Base-by-base conservation (phyloP, 2,797 vertebrate species). In the Pseudotriccus pelzelni region DNA sequence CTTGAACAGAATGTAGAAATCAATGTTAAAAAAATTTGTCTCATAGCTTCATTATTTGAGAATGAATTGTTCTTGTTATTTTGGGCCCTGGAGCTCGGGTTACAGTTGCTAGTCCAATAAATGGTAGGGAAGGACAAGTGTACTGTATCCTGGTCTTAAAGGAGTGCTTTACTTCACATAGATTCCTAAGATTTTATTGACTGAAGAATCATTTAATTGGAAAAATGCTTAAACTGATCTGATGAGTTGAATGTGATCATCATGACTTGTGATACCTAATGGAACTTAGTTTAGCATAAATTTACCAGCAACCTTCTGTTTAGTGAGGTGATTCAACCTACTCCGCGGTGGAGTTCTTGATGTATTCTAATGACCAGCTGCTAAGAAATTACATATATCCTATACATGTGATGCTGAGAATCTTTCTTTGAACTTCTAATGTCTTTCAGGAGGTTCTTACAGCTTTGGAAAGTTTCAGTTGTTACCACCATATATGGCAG, bases 401-500 rank as follows among this genome's bases (percentile, higher is more conserved):
- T 78, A 7, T 44, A 22, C 12, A 20, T 8, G 4, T 7, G 43
- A 59, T 16, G 11, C 37, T 83, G 41, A 84, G 32, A 75, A 49
- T 83, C 52, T 92, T 55, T 56, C 62, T 80, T 70, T 91, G 36
- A 64, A 80, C n/a, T 87, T 81, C 13, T 74, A 8, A 55, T 96
- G 41, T 96, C 15, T 96, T 94, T 66, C 95, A 99, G 99, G 99
- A 99, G 84, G 97, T 99, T 93, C 96, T 98, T 77, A 95, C 95
- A 34, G 98, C 98, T 85, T 97, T 99, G 72, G 97, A 99, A 34
- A 97, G 75, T 83, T 99, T 99, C 80, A 98, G 96, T 80, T 49
- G 96, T 83, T 99, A 99, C 92, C 98, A 99, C 93, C 98, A 99
- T 88, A 98, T 99, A 96, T 99, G 99, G 99, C 98, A 98, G 94